A percentile compares a stretch with the other conserved stretches of the same genome.
phyloP scores from a whole-genome alignment of 2,113 vertebrate species.

The Astatoreochromis straeleni region DNA sequence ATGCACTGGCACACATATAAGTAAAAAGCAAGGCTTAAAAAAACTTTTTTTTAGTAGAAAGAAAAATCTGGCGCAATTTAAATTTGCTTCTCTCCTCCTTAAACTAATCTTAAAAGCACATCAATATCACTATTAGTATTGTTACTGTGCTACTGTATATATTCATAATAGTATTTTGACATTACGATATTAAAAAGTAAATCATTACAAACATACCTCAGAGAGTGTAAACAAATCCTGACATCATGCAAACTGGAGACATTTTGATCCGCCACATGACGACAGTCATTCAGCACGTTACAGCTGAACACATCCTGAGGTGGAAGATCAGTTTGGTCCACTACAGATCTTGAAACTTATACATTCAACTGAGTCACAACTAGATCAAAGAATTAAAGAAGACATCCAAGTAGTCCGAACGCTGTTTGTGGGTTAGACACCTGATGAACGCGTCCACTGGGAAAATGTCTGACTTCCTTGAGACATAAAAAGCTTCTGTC shows the following conservation, averaged over 20 bases:
- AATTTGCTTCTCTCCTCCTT: not conserved
- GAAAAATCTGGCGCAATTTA: not conserved
- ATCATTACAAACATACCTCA: not conserved
- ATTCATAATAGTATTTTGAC: not conserved
- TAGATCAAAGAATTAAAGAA: constrained; percentile 1
- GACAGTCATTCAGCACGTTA: not conserved
- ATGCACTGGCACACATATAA: not conserved
- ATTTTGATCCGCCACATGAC: not conserved
- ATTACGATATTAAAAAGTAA: not conserved
- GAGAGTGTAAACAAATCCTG: constrained; percentile 13
- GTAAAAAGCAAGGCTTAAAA: constrained; percentile 8
- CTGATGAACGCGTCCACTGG: not conserved
- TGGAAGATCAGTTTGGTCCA: constrained; percentile 49
- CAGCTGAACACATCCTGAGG: constrained; percentile 45
- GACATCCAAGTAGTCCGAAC: not conserved
- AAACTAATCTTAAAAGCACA: not conserved
- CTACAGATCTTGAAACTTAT: not conserved
- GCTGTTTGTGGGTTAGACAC: constrained; percentile 13
- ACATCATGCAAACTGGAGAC: constrained; percentile 53
- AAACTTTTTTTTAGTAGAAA: not conserved
- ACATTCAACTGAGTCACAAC: constrained; percentile 30
- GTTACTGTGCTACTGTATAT: constrained; percentile 14
- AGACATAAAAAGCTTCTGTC: not conserved
- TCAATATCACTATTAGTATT: not conserved
- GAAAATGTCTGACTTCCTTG: not conserved